Conservation (phyloP, 2,888 invertebrate species). For the Pollenia amentaria region DNA sequence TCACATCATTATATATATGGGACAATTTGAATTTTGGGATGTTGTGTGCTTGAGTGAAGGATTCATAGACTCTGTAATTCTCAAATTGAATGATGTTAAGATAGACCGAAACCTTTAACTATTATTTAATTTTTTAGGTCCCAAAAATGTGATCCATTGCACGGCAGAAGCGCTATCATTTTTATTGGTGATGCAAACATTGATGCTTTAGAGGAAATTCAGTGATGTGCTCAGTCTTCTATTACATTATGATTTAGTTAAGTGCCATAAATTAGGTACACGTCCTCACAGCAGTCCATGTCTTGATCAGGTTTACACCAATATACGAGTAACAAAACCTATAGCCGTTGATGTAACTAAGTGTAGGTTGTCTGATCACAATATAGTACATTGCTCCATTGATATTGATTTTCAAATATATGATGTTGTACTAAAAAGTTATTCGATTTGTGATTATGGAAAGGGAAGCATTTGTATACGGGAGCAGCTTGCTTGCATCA, state of each 20-base stretch:
- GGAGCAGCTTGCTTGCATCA: not conserved
- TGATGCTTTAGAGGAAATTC: too few relatives aligned
- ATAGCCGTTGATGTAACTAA: not conserved
- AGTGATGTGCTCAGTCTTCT: too few relatives aligned
- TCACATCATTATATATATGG: too few relatives aligned
- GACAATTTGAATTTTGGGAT: too few relatives aligned
- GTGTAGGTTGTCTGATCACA: constrained; percentile 5
- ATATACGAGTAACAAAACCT: not conserved
- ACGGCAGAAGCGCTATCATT: too few relatives aligned
- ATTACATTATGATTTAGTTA: not conserved
- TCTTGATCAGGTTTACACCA: not conserved
- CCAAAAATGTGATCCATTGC: too few relatives aligned
- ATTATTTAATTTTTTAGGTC: too few relatives aligned
- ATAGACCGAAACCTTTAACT: too few relatives aligned
- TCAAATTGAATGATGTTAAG: too few relatives aligned
- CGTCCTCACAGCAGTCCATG: not conserved
- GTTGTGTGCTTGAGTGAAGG: too few relatives aligned
- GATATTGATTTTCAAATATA: not conserved
- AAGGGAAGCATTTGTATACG: not conserved
- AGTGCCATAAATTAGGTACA: constrained; percentile 1
- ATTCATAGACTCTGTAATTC: too few relatives aligned
- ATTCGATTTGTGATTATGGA: not conserved
- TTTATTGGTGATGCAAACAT: too few relatives aligned
- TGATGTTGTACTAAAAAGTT: not conserved
- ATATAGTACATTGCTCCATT: constrained; percentile 8